Conservation (phyloP, 2,113 vertebrate genomes). For the Zosterops borbonicus region DNA sequence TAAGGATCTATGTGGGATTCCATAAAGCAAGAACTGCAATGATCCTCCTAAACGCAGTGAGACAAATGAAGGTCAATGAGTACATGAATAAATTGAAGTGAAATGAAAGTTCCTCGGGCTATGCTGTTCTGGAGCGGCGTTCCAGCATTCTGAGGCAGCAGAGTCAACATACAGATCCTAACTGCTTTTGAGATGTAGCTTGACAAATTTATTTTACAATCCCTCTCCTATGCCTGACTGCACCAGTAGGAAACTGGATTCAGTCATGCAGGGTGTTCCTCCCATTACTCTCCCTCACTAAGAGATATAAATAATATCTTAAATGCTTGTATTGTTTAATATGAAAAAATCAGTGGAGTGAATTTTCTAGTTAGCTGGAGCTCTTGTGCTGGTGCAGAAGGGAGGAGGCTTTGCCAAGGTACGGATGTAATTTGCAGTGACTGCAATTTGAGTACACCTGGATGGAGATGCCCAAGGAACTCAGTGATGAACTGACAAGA, state of each 20-base stretch:
- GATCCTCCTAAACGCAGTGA: neutral
- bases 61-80: neutral
- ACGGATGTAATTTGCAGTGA: neutral
- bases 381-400: neutral
- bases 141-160: neutral
- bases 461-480: slow-evolving; percentile 1
- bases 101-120: neutral
- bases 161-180: neutral
- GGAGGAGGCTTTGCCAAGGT: neutral
- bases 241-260: neutral
- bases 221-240: neutral
- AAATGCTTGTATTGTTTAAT: slow-evolving; percentile 31
- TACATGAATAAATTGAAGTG: neutral
- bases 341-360: neutral
- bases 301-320: slow-evolving; percentile 28
- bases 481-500: neutral
- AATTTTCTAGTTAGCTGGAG: slow-evolving; percentile 1
- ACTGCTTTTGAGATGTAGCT: neutral
- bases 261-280: neutral
- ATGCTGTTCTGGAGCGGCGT: neutral
- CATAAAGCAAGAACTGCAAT: neutral
- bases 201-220: slow-evolving; percentile 13
- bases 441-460: slow-evolving; percentile 18
- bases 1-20: neutral
- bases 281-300: neutral